These are phyloP conservation scores for Drosophila sucinea DNA, from an alignment of 1,140 invertebrate genomes.

Conservation along the genomic window DNA sequence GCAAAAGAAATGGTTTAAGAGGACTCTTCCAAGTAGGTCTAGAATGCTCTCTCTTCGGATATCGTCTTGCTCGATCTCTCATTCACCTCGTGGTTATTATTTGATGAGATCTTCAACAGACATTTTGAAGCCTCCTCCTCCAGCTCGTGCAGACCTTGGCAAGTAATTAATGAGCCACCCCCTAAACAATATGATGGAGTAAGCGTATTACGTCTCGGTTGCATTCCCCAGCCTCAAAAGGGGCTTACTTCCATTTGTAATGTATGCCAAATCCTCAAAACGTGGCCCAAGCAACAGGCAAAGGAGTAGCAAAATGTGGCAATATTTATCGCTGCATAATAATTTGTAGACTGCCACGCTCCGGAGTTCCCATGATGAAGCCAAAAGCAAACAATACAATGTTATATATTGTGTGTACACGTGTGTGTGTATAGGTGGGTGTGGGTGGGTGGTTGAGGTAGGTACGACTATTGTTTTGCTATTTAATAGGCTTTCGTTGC, in stretches of 20 bases:
- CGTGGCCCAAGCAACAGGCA: conserved; percentile 46
- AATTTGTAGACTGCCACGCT: conserved; percentile 58
- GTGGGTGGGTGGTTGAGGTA: conserved; percentile 31
- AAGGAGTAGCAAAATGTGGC: conserved; percentile 34
- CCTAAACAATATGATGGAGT: not conserved
- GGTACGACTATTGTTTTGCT: conserved; percentile 54
- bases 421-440: conserved; percentile 7
- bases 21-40: too few species aligned
- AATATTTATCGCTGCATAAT: conserved; percentile 69
- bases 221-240: conserved; percentile 1
- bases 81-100: not conserved
- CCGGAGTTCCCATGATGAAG: conserved; percentile 20
- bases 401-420: conserved; percentile 41
- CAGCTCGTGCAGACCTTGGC: not conserved
- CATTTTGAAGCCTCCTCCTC: not conserved
- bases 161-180: not conserved
- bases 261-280: conserved; percentile 41
- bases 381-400: conserved; percentile 52
- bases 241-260: conserved; percentile 11
- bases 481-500: conserved; percentile 75
- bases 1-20: too few species aligned
- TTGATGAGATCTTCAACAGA: not conserved
- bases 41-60: too few species aligned
- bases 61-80: too few species aligned
- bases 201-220: not conserved